Conservation (phyloP, 2,797 vertebrate genomes). For the Lacerta bilineata region DNA sequence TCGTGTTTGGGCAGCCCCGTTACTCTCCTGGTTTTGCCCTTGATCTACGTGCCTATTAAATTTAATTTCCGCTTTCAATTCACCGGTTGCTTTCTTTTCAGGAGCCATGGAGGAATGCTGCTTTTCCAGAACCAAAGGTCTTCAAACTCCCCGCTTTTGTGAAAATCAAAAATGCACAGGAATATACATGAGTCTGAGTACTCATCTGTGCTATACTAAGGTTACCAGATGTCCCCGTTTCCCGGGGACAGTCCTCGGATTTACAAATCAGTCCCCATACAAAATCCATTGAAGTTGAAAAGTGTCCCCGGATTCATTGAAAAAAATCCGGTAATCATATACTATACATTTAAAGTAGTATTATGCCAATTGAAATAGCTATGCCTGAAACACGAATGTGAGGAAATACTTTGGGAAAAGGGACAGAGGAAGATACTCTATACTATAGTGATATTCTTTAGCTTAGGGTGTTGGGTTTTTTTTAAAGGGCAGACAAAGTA, state of each 20-base stretch:
- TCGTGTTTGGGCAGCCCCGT: background rate
- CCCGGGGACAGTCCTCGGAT: too few species aligned
- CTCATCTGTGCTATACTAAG: too few species aligned
- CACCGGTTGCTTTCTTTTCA: background rate
- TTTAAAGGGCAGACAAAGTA: background rate
- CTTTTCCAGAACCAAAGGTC: background rate
- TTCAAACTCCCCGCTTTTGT: background rate
- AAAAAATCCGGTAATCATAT: too few species aligned
- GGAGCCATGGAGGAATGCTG: background rate
- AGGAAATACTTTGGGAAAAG: background rate
- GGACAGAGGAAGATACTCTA: too few species aligned
- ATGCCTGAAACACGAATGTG: background rate
- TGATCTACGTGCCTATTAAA: conserved; percentile 7
- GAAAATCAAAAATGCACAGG: background rate
- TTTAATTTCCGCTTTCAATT: background rate
- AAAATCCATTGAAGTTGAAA: too few species aligned
- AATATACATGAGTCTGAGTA: background rate
- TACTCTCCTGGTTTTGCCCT: background rate
- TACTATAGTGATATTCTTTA: background rate
- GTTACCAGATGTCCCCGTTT: too few species aligned
- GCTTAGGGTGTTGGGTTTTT: background rate
- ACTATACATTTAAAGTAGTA: too few species aligned
- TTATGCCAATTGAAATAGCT: too few species aligned
- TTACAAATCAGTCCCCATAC: too few species aligned
- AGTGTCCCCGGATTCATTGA: too few species aligned